Evolutionary conservation across 2,888 invertebrate species (phyloP), one percentile per base, ranked within the genome.

Genomic region (Torymus auratus): DNA sequence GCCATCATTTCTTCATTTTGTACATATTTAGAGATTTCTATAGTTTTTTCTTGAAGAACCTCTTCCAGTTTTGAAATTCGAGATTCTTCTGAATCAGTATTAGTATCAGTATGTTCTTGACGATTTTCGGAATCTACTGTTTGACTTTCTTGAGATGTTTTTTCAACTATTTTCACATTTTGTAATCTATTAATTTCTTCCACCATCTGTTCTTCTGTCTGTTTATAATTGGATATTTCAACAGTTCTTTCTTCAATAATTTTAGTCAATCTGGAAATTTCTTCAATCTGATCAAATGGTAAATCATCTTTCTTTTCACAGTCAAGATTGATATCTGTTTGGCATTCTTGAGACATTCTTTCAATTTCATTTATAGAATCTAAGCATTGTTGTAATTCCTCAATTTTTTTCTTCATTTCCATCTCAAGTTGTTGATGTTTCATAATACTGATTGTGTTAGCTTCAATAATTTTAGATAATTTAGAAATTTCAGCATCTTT

Each of bases 101-200:
- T 4, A 5, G 1, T 11, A 7, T 69, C 41, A 1, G 11, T 13
- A 68, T 17, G 67, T 53, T 67, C 14, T 15, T 78, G 41, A 52
- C 53, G 13, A 23, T 13, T 15, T 41, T 23, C 0, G 0, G 13
- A n/a, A 11, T 4, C 2, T 15, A 78, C 68, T 52, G 56, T 20
- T 14, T 80, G 74, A 4, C 14, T 17, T 58, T 82, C 69, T 60
- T 78, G 64, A 20, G 67, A 23, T 17, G 71, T n/a, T 23, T 78
- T 61, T 28, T 78, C 20, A 14, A 64, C 15, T 14, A 61, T 56
- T 11, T 14, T 7, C 3, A 61, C 13, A 20, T 58, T 64, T 13
- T 83, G 75, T 15, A 82, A 20, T 23, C 72, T 12, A 2, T 58
- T 14, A 28, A 80, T 41, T 62, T 77, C 80, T 2, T 76, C 60